phyloP scores from a whole-genome alignment of 23 tunicate species.

The Diplosoma virens region DNA sequence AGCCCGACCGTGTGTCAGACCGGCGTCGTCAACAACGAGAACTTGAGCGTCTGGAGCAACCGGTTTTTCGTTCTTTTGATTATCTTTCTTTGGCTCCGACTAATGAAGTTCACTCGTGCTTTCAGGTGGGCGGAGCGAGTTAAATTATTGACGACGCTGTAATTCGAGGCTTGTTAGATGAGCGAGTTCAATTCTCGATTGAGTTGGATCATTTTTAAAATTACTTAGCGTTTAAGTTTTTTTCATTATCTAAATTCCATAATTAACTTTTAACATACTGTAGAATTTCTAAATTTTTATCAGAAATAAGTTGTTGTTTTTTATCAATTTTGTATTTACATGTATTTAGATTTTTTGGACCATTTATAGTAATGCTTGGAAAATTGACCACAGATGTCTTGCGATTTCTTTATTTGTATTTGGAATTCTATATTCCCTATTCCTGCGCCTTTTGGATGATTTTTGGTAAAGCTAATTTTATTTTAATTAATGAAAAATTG shows the following conservation, averaged over 20 bases:
- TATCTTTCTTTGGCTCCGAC: slow-evolving; percentile 75
- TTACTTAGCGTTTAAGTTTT: too few species aligned
- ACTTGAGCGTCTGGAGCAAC: slow-evolving; percentile 74
- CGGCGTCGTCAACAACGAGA: slow-evolving; percentile 69
- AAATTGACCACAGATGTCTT: slow-evolving; percentile 70
- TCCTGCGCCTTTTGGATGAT: slow-evolving; percentile 93
- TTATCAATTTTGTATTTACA: too few species aligned
- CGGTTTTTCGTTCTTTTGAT: slow-evolving; percentile 60
- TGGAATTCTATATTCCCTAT: slow-evolving; percentile 87
- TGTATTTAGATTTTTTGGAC: slow-evolving; percentile 79
- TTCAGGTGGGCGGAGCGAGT: slow-evolving; percentile 66
- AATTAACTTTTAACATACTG: too few species aligned
- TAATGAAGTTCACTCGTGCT: slow-evolving; percentile 90
- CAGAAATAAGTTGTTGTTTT: too few species aligned
- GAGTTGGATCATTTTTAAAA: too few species aligned
- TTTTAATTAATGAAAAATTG: too few species aligned
- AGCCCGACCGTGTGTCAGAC: neutral
- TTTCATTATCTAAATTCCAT: too few species aligned
- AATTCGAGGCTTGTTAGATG: too few species aligned
- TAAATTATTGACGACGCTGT: too few species aligned
- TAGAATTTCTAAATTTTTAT: too few species aligned
- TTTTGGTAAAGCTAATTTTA: too few species aligned
- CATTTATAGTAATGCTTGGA: slow-evolving; percentile 90
- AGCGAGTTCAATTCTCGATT: too few species aligned
- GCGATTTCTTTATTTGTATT: slow-evolving; percentile 73